Conservation (phyloP, 2,113 vertebrate genomes). For the Proterorhinus semilunaris region DNA sequence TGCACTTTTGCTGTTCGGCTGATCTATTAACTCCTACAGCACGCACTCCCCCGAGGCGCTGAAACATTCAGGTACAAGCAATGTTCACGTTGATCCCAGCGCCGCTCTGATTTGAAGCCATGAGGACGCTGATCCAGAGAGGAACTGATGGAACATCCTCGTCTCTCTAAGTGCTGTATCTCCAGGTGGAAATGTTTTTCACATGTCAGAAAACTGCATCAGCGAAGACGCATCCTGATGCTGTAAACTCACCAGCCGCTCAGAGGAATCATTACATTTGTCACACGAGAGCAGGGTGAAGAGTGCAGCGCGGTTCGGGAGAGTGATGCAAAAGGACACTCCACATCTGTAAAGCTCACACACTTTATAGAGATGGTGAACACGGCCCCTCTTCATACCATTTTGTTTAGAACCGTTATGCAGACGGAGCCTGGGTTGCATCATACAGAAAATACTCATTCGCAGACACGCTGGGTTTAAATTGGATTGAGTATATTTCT, state of each 20-base stretch:
- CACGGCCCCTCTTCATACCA: background rate
- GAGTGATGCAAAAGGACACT: constrained; percentile 9
- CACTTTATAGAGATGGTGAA: background rate
- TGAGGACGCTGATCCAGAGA: background rate
- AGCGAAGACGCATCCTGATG: background rate
- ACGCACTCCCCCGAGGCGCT: constrained; percentile 2
- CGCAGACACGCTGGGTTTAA: background rate
- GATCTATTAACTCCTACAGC: constrained; percentile 8
- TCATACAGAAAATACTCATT: background rate
- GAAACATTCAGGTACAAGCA: constrained; percentile 14
- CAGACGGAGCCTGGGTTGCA: background rate
- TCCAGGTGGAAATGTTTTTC: constrained; percentile 7
- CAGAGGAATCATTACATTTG: constrained; percentile 25
- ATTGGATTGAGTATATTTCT: background rate
- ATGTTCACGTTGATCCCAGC: constrained; percentile 4
- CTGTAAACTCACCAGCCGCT: constrained; percentile 19
- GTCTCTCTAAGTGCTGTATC: background rate
- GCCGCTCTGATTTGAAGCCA: background rate
- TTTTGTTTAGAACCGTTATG: background rate
- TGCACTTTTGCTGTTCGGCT: background rate
- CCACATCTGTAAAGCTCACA: constrained; percentile 4
- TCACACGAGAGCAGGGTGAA: background rate
- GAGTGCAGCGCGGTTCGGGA: background rate
- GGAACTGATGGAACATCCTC: background rate
- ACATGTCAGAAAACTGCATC: background rate